Percentiles rank a stretch among this genome's conserved stretches.
Evolutionary conservation across 2,888 invertebrate species (phyloP).

Genomic region (Plebejus anna): DNA sequence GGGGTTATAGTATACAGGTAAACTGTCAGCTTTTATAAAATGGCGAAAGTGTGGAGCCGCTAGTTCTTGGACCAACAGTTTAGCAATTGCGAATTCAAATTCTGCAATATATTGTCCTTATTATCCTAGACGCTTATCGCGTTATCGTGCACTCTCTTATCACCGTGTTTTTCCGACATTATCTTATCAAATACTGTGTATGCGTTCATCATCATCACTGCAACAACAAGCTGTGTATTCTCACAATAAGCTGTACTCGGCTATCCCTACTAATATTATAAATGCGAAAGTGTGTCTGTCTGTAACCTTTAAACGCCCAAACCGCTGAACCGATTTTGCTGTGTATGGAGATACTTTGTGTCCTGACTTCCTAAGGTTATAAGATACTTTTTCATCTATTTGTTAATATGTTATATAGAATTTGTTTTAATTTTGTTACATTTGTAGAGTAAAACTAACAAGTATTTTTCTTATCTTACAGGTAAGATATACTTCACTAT

Average conservation of each 20-base stretch:
- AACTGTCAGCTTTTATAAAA: too few relatives aligned
- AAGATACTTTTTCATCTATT: too few relatives aligned
- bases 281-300: too few relatives aligned
- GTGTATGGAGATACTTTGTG: too few relatives aligned
- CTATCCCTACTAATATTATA: too few relatives aligned
- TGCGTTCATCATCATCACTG: not conserved
- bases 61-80: not conserved
- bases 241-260: too few relatives aligned
- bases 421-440: not conserved
- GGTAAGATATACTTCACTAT: not conserved
- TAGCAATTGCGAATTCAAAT: not conserved
- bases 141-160: not conserved
- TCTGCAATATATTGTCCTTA: not conserved
- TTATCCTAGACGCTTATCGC: not conserved
- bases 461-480: not conserved
- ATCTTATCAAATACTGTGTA: slow-evolving; percentile 4
- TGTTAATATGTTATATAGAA: not conserved
- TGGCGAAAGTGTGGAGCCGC: too few relatives aligned
- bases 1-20: too few relatives aligned
- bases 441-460: not conserved
- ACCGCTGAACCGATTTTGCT: too few relatives aligned
- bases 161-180: not conserved
- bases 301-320: too few relatives aligned
- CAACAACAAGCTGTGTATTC: not conserved
- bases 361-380: too few relatives aligned